A percentile compares a stretch with the other conserved stretches of the same genome.
Evolutionary conservation across 2,113 vertebrate species (phyloP).

Genomic region (Centrocercus urophasianus): DNA sequence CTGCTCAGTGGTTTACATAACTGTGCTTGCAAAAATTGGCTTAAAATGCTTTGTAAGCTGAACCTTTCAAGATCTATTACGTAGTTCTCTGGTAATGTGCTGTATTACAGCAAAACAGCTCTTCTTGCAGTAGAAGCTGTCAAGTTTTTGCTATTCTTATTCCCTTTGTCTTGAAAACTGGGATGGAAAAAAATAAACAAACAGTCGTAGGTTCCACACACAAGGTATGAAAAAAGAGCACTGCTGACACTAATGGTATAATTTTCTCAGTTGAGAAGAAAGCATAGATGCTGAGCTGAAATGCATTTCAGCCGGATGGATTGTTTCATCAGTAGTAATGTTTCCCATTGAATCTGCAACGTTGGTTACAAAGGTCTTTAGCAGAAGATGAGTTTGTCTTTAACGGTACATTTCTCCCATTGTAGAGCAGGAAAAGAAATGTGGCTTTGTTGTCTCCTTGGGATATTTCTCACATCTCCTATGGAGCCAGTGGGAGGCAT

Average conservation of each 20-base stretch:
- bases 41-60: constrained; percentile 33
- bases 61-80: neutral
- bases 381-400: neutral
- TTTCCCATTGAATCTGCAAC: neutral
- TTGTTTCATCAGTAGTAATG: neutral
- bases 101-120: neutral
- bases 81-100: neutral
- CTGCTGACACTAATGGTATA: neutral
- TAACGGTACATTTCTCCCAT: neutral
- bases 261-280: neutral
- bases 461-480: neutral
- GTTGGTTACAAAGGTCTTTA: neutral
- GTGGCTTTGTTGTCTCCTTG: neutral
- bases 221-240: neutral
- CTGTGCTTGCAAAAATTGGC: neutral
- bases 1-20: neutral
- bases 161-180: neutral
- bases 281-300: neutral
- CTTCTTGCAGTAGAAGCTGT: neutral
- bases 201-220: neutral
- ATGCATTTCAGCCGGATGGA: neutral
- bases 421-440: neutral
- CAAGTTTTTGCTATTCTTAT: neutral
- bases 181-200: neutral
- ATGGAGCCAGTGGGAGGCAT: neutral